Percentiles rank a stretch among this genome's conserved stretches.
phyloP scores from a whole-genome alignment of 2,113 vertebrate species.

The Bathybates hornii region DNA sequence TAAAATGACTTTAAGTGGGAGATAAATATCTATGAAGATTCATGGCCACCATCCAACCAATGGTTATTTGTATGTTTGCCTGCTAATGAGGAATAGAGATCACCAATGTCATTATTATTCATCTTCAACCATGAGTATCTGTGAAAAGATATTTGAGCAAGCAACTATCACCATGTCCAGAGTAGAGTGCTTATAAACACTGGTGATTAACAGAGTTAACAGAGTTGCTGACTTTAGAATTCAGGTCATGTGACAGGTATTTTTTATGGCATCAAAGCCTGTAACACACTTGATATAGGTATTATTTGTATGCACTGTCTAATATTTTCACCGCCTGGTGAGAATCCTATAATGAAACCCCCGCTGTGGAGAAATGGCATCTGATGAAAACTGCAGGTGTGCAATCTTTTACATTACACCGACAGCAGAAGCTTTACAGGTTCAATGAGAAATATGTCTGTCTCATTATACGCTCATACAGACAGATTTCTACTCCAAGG shows the following conservation, averaged over 20 bases:
- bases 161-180: background rate
- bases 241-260: background rate
- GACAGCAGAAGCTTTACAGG: background rate
- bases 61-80: background rate
- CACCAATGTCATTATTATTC: background rate
- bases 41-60: background rate
- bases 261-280: background rate
- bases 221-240: background rate
- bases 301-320: background rate
- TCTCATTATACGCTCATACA: background rate
- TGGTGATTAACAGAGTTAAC: background rate
- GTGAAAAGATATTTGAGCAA: background rate
- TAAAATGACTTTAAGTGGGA: background rate
- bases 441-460: background rate
- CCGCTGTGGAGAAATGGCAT: background rate
- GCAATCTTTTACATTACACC: background rate
- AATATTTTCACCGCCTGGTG: background rate
- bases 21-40: background rate
- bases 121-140: background rate
- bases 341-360: background rate
- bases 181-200: background rate
- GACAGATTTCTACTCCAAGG: background rate
- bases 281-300: background rate
- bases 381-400: conserved; percentile 10
- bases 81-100: background rate